phyloP scores from a whole-genome alignment of 2,888 invertebrate species.

The Drosophila anomalata region DNA sequence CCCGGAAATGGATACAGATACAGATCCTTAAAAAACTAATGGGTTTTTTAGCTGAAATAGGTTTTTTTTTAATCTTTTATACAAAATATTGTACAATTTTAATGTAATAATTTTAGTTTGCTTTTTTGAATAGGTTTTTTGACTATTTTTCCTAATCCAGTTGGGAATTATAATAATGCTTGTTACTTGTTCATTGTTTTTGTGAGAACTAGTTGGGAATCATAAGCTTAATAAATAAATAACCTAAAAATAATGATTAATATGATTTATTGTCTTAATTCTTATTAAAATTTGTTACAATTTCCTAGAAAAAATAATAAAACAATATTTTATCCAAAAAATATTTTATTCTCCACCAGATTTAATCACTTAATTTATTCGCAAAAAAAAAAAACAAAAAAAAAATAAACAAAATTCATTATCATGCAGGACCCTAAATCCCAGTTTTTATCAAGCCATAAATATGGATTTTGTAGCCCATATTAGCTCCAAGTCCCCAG shows the following conservation, averaged over 20 bases:
- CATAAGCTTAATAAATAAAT: neutral
- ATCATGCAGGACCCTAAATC: neutral
- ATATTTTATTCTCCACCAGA: neutral
- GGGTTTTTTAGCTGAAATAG: neutral
- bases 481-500: conserved; percentile 1
- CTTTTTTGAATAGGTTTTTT: no score
- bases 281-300: no score
- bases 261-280: no score
- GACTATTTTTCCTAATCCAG: no score
- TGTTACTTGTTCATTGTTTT: no score
- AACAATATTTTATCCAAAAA: neutral
- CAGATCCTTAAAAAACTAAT: neutral
- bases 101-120: no score
- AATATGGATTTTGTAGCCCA: conserved; percentile 17
- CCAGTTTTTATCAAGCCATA: neutral
- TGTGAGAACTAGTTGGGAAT: neutral
- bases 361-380: neutral
- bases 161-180: no score
- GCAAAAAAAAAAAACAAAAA: no score
- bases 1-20: neutral
- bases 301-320: neutral
- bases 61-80: no score
- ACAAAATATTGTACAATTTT: no score
- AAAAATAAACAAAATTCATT: neutral
- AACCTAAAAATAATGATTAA: neutral